phyloP scores from a whole-genome alignment of 2,888 invertebrate genomes.

The Drosophila macrospina region DNA sequence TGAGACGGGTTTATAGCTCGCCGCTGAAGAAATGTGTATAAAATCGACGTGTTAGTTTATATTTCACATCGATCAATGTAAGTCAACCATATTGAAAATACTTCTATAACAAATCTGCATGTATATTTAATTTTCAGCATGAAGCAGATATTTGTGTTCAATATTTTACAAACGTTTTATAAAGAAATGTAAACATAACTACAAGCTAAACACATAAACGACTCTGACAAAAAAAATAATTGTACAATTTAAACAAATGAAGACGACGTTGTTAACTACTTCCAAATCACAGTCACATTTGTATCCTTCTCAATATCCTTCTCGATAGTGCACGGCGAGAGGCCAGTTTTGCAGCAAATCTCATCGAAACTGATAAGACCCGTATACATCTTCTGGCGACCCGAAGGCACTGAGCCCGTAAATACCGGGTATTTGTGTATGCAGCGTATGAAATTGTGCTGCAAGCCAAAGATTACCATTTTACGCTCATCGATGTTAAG shows the following conservation, averaged over 20 bases:
- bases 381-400: conserved; percentile 90
- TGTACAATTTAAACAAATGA: conserved; percentile 19
- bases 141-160: conserved; percentile 9
- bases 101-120: conserved; percentile 27
- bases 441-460: conserved; percentile 87
- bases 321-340: conserved; percentile 91
- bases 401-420: conserved; percentile 85
- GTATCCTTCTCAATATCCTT: conserved; percentile 94
- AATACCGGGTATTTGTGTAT: conserved; percentile 87
- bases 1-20: too few relatives aligned
- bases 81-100: background rate
- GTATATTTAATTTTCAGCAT: conserved; percentile 22
- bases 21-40: too few relatives aligned
- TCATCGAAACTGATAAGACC: conserved; percentile 94
- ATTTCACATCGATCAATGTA: too few relatives aligned
- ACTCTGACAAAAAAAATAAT: conserved; percentile 21
- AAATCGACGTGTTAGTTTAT: too few relatives aligned
- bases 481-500: conserved; percentile 86
- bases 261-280: conserved; percentile 85
- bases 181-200: conserved; percentile 30
- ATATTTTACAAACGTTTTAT: conserved; percentile 27
- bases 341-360: conserved; percentile 94
- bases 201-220: conserved; percentile 27
- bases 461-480: conserved; percentile 87
- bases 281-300: conserved; percentile 92